Evolutionary conservation across 2,888 invertebrate genomes (phyloP), one percentile per base, ranked within the genome.

Genomic region (Dicyrtomina minuta): DNA sequence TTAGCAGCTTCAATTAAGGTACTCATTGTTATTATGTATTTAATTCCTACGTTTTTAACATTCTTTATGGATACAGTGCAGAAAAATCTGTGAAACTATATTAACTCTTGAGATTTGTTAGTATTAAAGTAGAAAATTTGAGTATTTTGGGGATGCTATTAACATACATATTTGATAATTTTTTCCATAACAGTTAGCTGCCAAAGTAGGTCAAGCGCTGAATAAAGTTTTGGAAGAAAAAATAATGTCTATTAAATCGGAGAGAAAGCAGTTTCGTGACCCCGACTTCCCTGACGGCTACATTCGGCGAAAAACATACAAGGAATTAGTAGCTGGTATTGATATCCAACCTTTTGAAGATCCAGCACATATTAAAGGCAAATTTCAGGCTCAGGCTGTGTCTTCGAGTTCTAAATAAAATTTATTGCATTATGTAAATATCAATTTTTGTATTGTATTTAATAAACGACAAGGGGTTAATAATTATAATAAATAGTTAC

Each of bases 1-100:
- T 69, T 77, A n/a, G 66, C 70, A 3, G 73, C 72, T 17, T 73
- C 77, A 27, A 68, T 74, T 53, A 65, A 68, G 68, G 77, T 77
- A 59, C 6, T n/a, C n/a, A n/a, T n/a, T n/a, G n/a, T 3, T 20
- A 6, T 22, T 6, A 13, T n/a, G 20, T 20, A 51, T 22, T 51
- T 51, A n/a, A 51, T 51, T 20, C 5, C 12, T 20, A 51, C 2
- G 1, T 20, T 51, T 51, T 13, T 41, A 41, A 13, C 43, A 41
- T 41, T 41, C 13, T 41, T 41, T 41, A 41, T 41, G 43, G 13
- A 13, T 41, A 41, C 8, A 10, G 43, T 41, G 43, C 13, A 41
- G n/a, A n/a, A n/a, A n/a, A n/a, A n/a, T n/a, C n/a, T n/a, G n/a
- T n/a, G n/a, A 49, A 10, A 15, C 6, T 5, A 49, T 49, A 5